phyloP scores from a whole-genome alignment of 2,113 vertebrate species.

The Gallinago media region DNA sequence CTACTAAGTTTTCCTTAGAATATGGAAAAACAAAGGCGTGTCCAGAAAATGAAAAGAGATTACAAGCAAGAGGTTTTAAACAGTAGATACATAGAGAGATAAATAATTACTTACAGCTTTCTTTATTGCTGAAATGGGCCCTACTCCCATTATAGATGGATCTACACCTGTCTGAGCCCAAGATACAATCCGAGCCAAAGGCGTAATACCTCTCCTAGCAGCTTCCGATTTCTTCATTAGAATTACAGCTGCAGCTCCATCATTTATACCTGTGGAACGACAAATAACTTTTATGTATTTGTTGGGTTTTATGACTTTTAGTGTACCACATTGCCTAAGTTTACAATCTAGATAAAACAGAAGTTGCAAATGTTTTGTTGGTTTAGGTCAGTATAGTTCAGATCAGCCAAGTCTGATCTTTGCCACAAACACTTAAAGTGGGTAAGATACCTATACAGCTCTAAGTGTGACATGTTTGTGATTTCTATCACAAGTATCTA shows the following conservation, averaged over 20 bases:
- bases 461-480: not conserved
- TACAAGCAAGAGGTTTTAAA: not conserved
- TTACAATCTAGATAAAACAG: not conserved
- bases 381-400: not conserved
- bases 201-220: constrained; percentile 79
- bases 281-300: not conserved
- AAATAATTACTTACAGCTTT: constrained; percentile 87
- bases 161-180: constrained; percentile 94
- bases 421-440: not conserved
- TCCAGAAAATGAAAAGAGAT: not conserved
- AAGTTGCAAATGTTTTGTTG: not conserved
- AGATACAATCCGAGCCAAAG: constrained; percentile 87
- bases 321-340: not conserved
- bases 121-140: constrained; percentile 90
- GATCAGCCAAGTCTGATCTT: not conserved
- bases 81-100: not conserved
- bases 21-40: not conserved
- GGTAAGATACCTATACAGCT: not conserved
- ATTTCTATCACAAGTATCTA: not conserved
- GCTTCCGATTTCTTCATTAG: constrained; percentile 93
- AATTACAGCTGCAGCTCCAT: constrained; percentile 93
- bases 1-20: not conserved
- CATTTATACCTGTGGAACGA: constrained; percentile 85
- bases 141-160: constrained; percentile 93
- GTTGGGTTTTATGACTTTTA: not conserved